Evolutionary conservation across 2,113 vertebrate genomes (phyloP).

Genomic region (Corythornis vintsioides): DNA sequence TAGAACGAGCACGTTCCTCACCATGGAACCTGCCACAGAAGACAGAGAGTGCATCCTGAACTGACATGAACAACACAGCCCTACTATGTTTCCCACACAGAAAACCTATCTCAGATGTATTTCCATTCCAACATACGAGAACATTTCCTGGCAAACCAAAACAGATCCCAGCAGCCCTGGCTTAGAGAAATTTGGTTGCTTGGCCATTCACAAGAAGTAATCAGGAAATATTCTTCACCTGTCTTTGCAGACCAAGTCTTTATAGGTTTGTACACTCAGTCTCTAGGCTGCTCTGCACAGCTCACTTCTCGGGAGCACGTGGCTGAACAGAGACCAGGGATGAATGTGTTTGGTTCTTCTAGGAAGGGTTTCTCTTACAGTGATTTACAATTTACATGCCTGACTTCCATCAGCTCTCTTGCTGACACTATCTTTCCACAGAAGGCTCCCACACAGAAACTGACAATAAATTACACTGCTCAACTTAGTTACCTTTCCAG

Average conservation of each 20-base stretch:
- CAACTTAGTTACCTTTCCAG: not conserved
- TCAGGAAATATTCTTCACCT: not conserved
- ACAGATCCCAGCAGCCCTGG: not conserved
- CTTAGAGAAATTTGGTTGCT: not conserved
- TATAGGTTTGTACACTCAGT: not conserved
- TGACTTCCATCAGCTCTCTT: not conserved
- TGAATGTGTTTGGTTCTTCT: accelerated
- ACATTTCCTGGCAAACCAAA: not conserved
- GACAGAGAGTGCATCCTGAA: not conserved
- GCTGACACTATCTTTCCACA: not conserved
- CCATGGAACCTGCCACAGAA: not conserved
- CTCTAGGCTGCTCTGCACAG: not conserved
- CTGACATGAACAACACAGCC: not conserved
- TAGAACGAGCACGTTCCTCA: not conserved
- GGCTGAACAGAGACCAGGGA: not conserved
- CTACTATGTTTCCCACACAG: not conserved
- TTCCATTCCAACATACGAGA: not conserved
- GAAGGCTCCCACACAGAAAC: not conserved
- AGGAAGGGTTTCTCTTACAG: accelerated
- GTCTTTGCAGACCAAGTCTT: not conserved
- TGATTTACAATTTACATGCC: not conserved
- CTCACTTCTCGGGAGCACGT: accelerated
- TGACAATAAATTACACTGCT: not conserved
- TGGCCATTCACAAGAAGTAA: not conserved
- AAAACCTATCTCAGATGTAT: not conserved